Base-by-base conservation (phyloP, 2,797 vertebrate species). In the Sciurus vulgaris region DNA sequence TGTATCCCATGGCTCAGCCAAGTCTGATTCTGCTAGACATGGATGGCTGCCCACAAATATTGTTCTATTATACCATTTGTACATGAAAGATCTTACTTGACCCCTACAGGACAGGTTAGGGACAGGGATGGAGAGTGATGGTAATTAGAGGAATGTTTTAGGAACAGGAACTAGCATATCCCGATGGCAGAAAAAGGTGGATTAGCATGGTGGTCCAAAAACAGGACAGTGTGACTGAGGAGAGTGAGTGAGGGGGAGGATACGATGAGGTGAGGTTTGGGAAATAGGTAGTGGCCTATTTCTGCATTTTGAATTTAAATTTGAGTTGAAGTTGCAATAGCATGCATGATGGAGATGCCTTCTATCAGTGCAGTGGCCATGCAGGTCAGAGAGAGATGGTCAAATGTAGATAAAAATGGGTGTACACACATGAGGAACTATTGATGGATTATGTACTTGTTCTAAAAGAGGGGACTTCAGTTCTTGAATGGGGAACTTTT, bases 401-500 rank as follows among this genome's bases (percentile, higher is more conserved):
- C 56, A 54, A 89, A 83, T 7, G 56, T 77, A 56, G 49, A 59
- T 44, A 38, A n/a, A 78, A 90, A 84, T 12, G 44, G 35, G 38
- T 81, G 41, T 14, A 24, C 67, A 9, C 6, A 7, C 17, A 6
- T 2, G 26, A 56, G 44, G 49, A 84, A 33, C 18, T 69, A 14
- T 61, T 78, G 61, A 54, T 69, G 30, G 28, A 47, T 61, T 79
- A 20, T 4, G 8, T 24, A 15, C 26, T 70, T 51, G 0, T 49
- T 92, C 89, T 77, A 63, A 30, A 14, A 61, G 18, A 44, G 33
- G 2, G 15, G 5, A 3, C 28, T 86, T 72, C 22, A 38, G 10
- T 86, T 86, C 24, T 84, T 35, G 14, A 92, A 49, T 54, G 69
- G 12, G 9, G 30, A 92, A 86, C 2, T 59, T 93, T 76, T 96